A percentile compares a stretch with the other conserved stretches of the same genome.
Conservation (phyloP, 2,888 invertebrate species). For the Sycophila texana region DNA sequence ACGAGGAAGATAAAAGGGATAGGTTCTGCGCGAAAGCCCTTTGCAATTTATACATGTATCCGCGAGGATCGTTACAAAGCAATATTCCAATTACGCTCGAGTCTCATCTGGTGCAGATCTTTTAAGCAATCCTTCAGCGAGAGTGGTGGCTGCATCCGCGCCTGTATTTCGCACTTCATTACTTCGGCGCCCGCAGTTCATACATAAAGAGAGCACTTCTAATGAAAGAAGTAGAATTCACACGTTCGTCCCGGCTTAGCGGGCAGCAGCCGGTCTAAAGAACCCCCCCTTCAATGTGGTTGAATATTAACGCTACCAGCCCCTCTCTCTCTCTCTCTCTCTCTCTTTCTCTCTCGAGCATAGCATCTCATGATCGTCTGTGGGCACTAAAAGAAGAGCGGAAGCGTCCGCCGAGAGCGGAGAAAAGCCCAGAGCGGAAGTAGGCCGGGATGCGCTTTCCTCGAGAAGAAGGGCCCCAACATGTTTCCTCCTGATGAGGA, state of each 20-base stretch:
- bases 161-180: constrained; percentile 34
- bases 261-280: constrained; percentile 48
- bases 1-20: no score
- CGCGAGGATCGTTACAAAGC: neutral
- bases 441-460: constrained; percentile 55
- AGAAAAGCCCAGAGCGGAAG: constrained; percentile 45
- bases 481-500: constrained; percentile 60
- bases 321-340: no score
- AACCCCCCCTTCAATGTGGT: constrained; percentile 1
- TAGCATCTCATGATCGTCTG: neutral
- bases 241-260: constrained; percentile 58
- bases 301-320: constrained; percentile 1
- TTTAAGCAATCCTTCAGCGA: neutral
- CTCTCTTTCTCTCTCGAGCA: no score
- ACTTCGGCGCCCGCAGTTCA: neutral
- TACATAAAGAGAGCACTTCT: constrained; percentile 17
- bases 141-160: neutral
- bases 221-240: constrained; percentile 20
- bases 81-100: constrained; percentile 19
- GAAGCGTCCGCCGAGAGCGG: neutral
- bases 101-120: neutral
- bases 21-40: neutral
- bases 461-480: neutral
- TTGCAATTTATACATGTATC: neutral
- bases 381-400: neutral